Conservation (phyloP, 1,140 invertebrate species). For the Heliconius nattereri region DNA sequence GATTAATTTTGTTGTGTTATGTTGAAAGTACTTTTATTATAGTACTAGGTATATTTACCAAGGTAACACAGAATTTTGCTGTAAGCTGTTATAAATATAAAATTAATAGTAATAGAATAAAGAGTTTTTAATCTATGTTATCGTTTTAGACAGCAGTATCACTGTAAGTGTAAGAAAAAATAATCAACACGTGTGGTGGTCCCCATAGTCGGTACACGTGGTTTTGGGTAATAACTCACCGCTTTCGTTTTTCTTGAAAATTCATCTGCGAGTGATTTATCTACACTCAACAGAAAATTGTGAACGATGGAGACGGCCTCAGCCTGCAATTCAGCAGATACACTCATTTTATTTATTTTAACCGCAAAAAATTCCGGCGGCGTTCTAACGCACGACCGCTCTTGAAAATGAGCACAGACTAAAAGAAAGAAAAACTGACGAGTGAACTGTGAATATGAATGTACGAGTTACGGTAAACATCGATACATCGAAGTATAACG, state of each 20-base stretch:
- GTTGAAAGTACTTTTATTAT: too few species aligned
- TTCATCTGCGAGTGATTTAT: slow-evolving; percentile 64
- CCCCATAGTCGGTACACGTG: slow-evolving; percentile 41
- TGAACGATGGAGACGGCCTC: slow-evolving; percentile 56
- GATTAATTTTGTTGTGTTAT: too few species aligned
- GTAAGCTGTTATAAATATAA: neutral
- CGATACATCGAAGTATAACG: too few species aligned
- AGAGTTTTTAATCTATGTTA: neutral
- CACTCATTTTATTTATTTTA: slow-evolving; percentile 52
- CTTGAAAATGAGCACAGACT: slow-evolving; percentile 27
- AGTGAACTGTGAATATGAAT: too few species aligned
- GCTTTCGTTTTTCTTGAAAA: slow-evolving; percentile 65
- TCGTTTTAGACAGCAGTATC: neutral
- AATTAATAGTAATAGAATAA: slow-evolving; percentile 16
- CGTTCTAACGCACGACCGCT: slow-evolving; percentile 24
- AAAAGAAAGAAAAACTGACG: slow-evolving; percentile 16
- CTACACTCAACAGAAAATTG: slow-evolving; percentile 55
- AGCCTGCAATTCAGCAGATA: slow-evolving; percentile 45
- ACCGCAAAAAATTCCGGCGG: slow-evolving; percentile 22
- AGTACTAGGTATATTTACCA: too few species aligned
- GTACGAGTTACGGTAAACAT: too few species aligned
- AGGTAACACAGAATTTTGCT: too few species aligned
- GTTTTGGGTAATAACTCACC: slow-evolving; percentile 53
- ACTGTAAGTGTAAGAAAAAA: slow-evolving; percentile 1
- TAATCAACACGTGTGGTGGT: slow-evolving; percentile 54